Percentiles rank a stretch among this genome's conserved stretches.
These are phyloP conservation scores for Clupea harengus DNA, from an alignment of 2,113 vertebrate genomes.

Conservation along the genomic window DNA sequence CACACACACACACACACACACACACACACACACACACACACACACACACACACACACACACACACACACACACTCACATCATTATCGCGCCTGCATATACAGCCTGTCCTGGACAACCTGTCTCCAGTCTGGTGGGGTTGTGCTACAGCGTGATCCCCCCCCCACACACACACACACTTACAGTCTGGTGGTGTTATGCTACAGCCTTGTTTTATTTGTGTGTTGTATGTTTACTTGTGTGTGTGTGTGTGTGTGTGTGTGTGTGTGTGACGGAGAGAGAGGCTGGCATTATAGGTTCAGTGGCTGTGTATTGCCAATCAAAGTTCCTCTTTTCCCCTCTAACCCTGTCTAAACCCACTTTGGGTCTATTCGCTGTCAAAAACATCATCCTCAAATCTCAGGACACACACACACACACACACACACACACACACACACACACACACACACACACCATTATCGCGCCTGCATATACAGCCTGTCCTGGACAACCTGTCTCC, in stretches of 20 bases:
- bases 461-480: too few species aligned
- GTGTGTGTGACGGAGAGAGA: background rate
- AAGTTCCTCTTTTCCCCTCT: background rate
- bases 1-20: too few species aligned
- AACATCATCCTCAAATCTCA: background rate
- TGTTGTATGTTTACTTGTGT: background rate
- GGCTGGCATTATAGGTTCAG: background rate
- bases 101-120: background rate
- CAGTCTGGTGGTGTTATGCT: too few species aligned
- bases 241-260: background rate
- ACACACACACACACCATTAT: background rate
- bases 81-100: background rate
- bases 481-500: background rate
- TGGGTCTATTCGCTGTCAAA: background rate
- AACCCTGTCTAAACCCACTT: background rate
- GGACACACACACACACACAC: too few species aligned
- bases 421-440: slow-evolving; percentile 7
- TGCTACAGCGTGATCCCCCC: too few species aligned
- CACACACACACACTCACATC: background rate
- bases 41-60: slow-evolving; percentile 5
- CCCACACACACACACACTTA: too few species aligned
- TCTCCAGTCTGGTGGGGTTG: background rate
- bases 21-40: too few species aligned
- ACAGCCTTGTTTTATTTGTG: too few species aligned
- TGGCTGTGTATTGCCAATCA: background rate